Percentiles rank a stretch among this genome's conserved stretches.
Evolutionary conservation across 2,113 vertebrate genomes (phyloP).

Genomic region (Laticauda laticaudata): DNA sequence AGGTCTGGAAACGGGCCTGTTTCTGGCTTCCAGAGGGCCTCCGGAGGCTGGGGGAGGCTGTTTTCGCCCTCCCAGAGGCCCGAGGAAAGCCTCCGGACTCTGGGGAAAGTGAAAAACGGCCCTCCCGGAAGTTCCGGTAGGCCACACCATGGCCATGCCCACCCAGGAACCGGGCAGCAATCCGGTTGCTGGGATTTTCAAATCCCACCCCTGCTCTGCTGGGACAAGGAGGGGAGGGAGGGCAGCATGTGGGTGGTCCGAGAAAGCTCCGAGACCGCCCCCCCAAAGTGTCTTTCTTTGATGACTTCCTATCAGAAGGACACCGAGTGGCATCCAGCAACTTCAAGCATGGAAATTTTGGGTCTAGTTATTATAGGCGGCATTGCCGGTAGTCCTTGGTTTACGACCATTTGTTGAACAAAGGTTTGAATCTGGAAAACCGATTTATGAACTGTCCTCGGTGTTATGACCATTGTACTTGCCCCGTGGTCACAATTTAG

Average conservation of each 20-base stretch:
- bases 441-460: not conserved
- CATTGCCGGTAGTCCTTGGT: not conserved
- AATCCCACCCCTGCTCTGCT: too few relatives aligned
- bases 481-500: not conserved
- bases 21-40: too few relatives aligned
- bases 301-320: not conserved
- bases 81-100: too few relatives aligned
- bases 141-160: too few relatives aligned
- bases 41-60: too few relatives aligned
- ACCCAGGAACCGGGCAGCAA: too few relatives aligned
- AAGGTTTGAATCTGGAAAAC: not conserved
- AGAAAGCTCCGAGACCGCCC: not conserved
- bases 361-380: not conserved
- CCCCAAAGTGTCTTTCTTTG: not conserved
- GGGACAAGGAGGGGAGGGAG: too few relatives aligned
- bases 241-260: not conserved
- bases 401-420: not conserved
- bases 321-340: not conserved
- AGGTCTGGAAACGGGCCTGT: too few relatives aligned
- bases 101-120: too few relatives aligned
- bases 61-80: too few relatives aligned
- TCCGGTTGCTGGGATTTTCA: too few relatives aligned
- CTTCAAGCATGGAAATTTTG: not conserved
- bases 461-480: accelerated
- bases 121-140: too few relatives aligned